These are phyloP conservation scores for Maccullochella peelii DNA, from an alignment of 2,113 vertebrate genomes.

Conservation along the genomic window DNA sequence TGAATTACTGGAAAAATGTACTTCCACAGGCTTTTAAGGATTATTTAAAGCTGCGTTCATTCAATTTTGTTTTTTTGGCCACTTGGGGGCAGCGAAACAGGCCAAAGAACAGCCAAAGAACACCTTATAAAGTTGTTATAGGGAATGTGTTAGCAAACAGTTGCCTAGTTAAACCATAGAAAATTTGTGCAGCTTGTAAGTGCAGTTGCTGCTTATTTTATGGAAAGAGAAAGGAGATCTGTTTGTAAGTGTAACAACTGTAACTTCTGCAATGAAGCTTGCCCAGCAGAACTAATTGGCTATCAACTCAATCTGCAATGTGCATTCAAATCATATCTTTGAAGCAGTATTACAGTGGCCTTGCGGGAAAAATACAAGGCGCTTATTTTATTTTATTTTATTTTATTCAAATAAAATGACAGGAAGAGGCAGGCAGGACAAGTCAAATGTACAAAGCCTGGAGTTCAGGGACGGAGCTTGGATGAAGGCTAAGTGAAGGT, in stretches of 20 bases:
- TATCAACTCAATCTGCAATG: not conserved
- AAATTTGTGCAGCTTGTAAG: too few relatives aligned
- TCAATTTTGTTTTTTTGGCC: not conserved
- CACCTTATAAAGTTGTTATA: too few relatives aligned
- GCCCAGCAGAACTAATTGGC: slow-evolving; percentile 2
- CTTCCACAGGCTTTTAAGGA: not conserved
- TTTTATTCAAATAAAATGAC: not conserved
- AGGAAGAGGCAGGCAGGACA: not conserved
- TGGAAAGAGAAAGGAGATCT: slow-evolving; percentile 1
- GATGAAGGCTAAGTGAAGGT: slow-evolving; percentile 41
- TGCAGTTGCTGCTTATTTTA: not conserved
- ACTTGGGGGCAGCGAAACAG: not conserved
- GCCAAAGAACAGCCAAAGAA: too few relatives aligned
- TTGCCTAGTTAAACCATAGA: too few relatives aligned
- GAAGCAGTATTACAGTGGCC: not conserved
- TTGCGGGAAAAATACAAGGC: too few relatives aligned
- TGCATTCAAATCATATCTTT: not conserved
- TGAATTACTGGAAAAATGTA: not conserved
- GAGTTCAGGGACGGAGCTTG: slow-evolving; percentile 27
- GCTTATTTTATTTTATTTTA: too few relatives aligned
- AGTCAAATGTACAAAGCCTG: not conserved
- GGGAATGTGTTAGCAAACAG: too few relatives aligned
- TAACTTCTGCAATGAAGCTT: not conserved
- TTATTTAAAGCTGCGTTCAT: not conserved
- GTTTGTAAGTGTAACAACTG: slow-evolving; percentile 3